Evolutionary conservation across 2,113 vertebrate species (phyloP).

Genomic region (Oriolus oriolus): DNA sequence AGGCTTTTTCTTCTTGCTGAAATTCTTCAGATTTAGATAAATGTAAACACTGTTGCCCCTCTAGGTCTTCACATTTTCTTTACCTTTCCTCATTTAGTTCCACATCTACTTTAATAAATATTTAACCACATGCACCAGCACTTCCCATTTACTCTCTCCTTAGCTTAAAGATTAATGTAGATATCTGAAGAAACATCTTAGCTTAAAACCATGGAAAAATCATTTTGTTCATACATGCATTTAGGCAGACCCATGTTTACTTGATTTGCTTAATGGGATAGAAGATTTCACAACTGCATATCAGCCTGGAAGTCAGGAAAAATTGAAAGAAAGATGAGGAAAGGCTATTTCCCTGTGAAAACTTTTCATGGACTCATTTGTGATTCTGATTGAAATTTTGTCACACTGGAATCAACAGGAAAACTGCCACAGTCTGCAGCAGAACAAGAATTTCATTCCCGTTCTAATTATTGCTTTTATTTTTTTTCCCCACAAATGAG

Average conservation of each 20-base stretch:
- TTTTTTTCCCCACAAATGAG: not conserved
- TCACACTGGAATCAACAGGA: not conserved
- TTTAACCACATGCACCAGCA: constrained; percentile 32
- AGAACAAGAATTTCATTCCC: not conserved
- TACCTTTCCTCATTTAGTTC: constrained; percentile 65
- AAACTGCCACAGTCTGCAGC: not conserved
- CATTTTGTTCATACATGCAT: not conserved
- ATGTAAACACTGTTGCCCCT: not conserved
- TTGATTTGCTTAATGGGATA: constrained; percentile 2
- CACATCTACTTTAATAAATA: constrained; percentile 55
- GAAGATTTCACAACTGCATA: not conserved
- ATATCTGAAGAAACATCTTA: not conserved
- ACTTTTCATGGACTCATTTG: not conserved
- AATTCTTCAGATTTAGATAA: constrained; percentile 20
- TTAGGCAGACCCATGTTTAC: not conserved
- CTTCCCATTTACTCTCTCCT: constrained; percentile 18
- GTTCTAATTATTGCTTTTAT: not conserved
- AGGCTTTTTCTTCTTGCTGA: not conserved
- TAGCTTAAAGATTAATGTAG: constrained; percentile 54
- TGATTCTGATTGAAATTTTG: not conserved
- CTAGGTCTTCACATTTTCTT: constrained; percentile 52
- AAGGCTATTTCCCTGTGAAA: not conserved
- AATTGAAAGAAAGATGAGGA: not conserved
- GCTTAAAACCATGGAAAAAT: constrained; percentile 5
- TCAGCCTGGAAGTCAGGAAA: not conserved